Evolutionary conservation across 2,113 vertebrate species (phyloP), one percentile per base, ranked within the genome.

Genomic region (Drymodes brunneopygia): DNA sequence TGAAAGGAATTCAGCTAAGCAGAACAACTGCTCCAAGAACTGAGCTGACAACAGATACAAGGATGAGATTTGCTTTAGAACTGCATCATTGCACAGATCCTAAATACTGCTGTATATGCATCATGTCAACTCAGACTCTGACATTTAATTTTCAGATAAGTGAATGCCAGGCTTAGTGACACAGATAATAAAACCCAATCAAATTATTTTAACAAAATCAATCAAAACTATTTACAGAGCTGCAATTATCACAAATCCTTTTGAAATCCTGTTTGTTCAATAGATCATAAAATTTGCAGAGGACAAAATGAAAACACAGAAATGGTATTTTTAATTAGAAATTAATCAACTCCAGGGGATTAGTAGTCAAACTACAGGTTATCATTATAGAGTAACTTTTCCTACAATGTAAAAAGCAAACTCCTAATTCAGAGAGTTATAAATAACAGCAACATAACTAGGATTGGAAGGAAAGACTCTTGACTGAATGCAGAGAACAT

Each of bases 311-410:
- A 73, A 94, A 77, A 84, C 15, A 53, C 6, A 85, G 51, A 35
- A 95, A 69, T 1, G 0, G 71, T 79, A 80, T 85, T 95, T 97
- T 96, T 94, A 31, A 88, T 88, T 96, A 94, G 86, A 84, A 95
- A 66, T 92, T 53, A 92, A 92, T 94, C 81, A 89, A 27, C 75
- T 93, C 45, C 20, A 80, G 56, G 29, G 61, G 38, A 60, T 75
- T 97, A 50, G 38, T 96, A 94, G 95, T 92, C 88, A 94, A 96
- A 50, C 64, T 92, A 69, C 28, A 91, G 65, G 42, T 85, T 94
- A 92, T 92, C 27, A 81, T 81, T 42, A 28, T 10, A 45, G 15
- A 91, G 50, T 81, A 96, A 81, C 19, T 91, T 88, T 92, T 96
- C 58, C 77, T 71, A 44, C 25, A 40, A 85, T 42, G 29, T 88